Percentiles rank a stretch among this genome's conserved stretches.
Conservation (phyloP, 2,888 invertebrate genomes). For the Aspidapion aeneum region DNA sequence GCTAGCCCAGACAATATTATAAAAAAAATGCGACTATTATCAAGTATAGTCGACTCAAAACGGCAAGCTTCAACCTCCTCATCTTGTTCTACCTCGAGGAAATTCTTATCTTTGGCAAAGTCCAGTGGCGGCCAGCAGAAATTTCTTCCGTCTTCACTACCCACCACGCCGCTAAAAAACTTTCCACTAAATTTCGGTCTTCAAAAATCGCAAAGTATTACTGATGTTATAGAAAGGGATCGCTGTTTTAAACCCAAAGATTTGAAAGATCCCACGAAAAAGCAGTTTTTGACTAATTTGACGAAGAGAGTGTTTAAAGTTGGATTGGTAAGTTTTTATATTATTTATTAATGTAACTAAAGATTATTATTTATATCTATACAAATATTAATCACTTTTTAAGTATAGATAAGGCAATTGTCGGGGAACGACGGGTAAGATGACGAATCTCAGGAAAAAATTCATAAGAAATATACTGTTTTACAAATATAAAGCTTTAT, state of each 20-base stretch:
- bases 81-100: slow-evolving; percentile 29
- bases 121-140: slow-evolving; percentile 28
- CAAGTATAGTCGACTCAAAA: slow-evolving; percentile 36
- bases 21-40: slow-evolving; percentile 35
- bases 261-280: slow-evolving; percentile 76
- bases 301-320: slow-evolving; percentile 80
- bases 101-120: slow-evolving; percentile 32
- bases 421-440: no score
- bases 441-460: no score
- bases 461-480: no score
- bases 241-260: slow-evolving; percentile 86
- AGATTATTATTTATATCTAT: background rate
- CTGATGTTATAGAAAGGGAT: slow-evolving; percentile 62
- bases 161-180: slow-evolving; percentile 29
- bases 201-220: slow-evolving; percentile 41
- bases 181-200: slow-evolving; percentile 32
- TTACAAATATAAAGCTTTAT: no score
- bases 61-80: slow-evolving; percentile 18
- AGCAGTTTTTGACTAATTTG: slow-evolving; percentile 73
- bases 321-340: slow-evolving; percentile 65
- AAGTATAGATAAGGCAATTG: no score
- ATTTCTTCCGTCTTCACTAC: slow-evolving; percentile 30
- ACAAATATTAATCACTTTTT: background rate
- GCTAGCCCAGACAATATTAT: no score
- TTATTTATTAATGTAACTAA: background rate